Evolutionary conservation across 2,888 invertebrate genomes (phyloP).

Genomic region (Mantis religiosa): DNA sequence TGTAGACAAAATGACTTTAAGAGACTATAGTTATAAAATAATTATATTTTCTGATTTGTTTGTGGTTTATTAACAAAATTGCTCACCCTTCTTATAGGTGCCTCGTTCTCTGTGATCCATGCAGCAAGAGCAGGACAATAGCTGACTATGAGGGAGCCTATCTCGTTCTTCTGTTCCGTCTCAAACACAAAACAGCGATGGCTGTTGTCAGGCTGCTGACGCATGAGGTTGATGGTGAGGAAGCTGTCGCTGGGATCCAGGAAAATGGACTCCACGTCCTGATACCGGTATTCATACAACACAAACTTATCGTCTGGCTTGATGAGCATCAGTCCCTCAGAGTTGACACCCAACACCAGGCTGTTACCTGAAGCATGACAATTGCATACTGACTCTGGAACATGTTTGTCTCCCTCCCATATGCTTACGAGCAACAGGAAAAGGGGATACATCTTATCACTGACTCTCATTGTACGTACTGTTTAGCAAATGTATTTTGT

Average conservation of each 20-base stretch:
- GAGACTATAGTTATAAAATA: too few relatives aligned
- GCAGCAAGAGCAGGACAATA: constrained; percentile 83
- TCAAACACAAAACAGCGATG: constrained; percentile 86
- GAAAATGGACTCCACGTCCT: constrained; percentile 85
- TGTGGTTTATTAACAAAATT: neutral
- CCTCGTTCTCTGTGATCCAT: constrained; percentile 70
- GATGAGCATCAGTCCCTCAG: constrained; percentile 86
- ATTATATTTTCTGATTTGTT: neutral
- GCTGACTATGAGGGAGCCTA: constrained; percentile 86
- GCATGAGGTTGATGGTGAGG: constrained; percentile 80
- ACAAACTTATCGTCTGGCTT: constrained; percentile 90
- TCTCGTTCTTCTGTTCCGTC: constrained; percentile 83
- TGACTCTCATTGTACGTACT: neutral
- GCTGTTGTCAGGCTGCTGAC: constrained; percentile 61
- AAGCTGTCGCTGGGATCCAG: constrained; percentile 90
- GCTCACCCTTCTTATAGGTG: constrained; percentile 57
- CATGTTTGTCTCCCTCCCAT: neutral
- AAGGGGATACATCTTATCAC: neutral
- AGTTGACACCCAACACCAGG: constrained; percentile 77
- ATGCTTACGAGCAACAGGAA: neutral
- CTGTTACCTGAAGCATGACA: constrained; percentile 43
- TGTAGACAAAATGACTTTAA: too few relatives aligned
- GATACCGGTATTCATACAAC: constrained; percentile 84
- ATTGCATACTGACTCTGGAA: constrained; percentile 18
- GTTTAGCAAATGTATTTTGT: neutral